Conservation (phyloP, 2,113 vertebrate species). For the Rousettus leschenaultii region DNA sequence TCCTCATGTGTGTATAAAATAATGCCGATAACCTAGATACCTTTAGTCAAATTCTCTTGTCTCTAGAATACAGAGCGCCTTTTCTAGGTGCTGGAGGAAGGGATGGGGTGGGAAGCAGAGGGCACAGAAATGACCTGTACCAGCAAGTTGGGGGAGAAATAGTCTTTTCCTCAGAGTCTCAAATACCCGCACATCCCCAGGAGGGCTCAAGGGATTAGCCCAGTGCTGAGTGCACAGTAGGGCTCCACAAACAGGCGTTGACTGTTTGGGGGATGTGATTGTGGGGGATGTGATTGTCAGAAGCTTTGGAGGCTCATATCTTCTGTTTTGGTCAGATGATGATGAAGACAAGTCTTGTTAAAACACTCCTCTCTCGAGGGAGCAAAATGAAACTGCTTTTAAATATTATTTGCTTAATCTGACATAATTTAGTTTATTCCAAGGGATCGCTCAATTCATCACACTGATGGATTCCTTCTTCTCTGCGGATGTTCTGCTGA, state of each 20-base stretch:
- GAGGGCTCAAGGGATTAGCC: neutral
- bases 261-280: neutral
- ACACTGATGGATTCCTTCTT: neutral
- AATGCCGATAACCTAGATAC: neutral
- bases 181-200: neutral
- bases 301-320: neutral
- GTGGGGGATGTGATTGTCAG: neutral
- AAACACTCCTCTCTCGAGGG: neutral
- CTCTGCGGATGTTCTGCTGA: neutral
- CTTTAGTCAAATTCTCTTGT: neutral
- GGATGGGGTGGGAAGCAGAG: neutral
- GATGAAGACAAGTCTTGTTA: neutral
- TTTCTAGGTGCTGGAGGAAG: neutral
- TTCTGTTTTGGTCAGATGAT: neutral
- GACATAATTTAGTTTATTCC: neutral
- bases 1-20: neutral
- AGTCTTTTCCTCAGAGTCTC: neutral
- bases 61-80: neutral
- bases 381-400: neutral
- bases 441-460: neutral
- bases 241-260: neutral
- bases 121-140: neutral
- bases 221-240: neutral
- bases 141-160: neutral
- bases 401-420: conserved; percentile 16